Evolutionary conservation across 2,888 invertebrate genomes (phyloP).

Genomic region (Rhamphomyia laevipes): DNA sequence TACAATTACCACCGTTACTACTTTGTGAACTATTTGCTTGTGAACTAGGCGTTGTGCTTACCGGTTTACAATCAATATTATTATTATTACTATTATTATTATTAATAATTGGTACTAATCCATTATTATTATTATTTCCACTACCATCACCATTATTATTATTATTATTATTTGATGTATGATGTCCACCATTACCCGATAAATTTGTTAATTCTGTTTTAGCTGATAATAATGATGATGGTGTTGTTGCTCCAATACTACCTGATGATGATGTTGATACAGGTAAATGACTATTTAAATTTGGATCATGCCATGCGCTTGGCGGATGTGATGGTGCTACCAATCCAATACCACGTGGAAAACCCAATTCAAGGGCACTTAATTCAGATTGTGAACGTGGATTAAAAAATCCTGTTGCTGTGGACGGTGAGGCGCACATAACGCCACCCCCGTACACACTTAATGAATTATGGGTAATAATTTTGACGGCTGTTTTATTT

Average conservation of each 20-base stretch:
- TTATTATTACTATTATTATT: slow-evolving; percentile 32
- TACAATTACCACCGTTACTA: slow-evolving; percentile 56
- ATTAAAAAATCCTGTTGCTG: slow-evolving; percentile 39
- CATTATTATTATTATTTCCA: slow-evolving; percentile 14
- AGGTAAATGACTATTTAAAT: slow-evolving; percentile 36
- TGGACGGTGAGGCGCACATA: slow-evolving; percentile 40
- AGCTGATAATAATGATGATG: slow-evolving; percentile 28
- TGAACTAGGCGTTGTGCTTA: slow-evolving; percentile 57
- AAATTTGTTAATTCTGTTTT: slow-evolving; percentile 17
- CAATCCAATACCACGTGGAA: slow-evolving; percentile 44
- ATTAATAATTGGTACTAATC: slow-evolving; percentile 31
- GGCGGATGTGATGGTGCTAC: slow-evolving; percentile 44
- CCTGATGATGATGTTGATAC: slow-evolving; percentile 28
- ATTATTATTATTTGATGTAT: slow-evolving; percentile 3
- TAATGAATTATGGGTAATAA: slow-evolving; percentile 39
- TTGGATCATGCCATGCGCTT: slow-evolving; percentile 47
- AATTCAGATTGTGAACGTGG: slow-evolving; percentile 37
- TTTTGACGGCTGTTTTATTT: slow-evolving; percentile 33
- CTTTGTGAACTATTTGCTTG: slow-evolving; percentile 65
- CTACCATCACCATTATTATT: slow-evolving; percentile 6
- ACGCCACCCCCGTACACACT: slow-evolving; percentile 41
- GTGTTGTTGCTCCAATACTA: slow-evolving; percentile 39
- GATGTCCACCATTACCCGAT: slow-evolving; percentile 9
- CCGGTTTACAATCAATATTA: slow-evolving; percentile 20
- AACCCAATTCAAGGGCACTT: slow-evolving; percentile 37